A percentile compares a stretch with the other conserved stretches of the same genome.
Conservation (phyloP, 1,140 invertebrate genomes). For the Diprion similis region DNA sequence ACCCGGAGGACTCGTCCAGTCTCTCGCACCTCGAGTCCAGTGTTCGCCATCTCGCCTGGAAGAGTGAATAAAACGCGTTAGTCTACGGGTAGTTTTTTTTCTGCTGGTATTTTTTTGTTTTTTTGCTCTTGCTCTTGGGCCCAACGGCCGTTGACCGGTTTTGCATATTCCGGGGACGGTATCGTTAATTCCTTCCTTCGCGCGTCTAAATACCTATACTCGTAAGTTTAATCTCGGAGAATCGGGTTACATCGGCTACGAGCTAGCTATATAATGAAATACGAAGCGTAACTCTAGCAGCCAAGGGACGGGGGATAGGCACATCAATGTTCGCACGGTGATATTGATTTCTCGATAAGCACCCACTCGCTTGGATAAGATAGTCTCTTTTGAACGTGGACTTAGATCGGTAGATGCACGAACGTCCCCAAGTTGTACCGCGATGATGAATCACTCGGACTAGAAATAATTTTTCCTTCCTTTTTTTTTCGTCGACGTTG, state of each 20-base stretch:
- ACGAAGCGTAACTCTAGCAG: constrained; percentile 35
- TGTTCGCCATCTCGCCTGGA: constrained; percentile 52
- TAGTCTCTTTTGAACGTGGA: not conserved
- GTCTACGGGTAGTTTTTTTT: no score
- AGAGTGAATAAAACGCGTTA: constrained; percentile 13
- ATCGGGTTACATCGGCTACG: constrained; percentile 32
- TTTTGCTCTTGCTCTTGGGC: no score
- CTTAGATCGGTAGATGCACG: no score
- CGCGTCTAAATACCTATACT: not conserved
- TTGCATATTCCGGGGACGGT: no score
- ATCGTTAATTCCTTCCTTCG: no score
- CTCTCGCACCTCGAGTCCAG: constrained; percentile 56
- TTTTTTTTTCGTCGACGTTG: no score
- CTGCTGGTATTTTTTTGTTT: no score
- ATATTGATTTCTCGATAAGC: constrained; percentile 29
- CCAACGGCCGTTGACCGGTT: no score
- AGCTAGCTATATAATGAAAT: constrained; percentile 27
- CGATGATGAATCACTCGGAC: no score
- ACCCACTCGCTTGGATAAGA: not conserved
- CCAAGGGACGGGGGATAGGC: constrained; percentile 10
- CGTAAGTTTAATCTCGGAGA: constrained; percentile 30
- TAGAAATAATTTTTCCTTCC: no score
- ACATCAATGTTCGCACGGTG: not conserved
- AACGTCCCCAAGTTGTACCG: no score
- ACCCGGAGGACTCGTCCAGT: constrained; percentile 73